Evolutionary conservation across 2,797 vertebrate genomes (phyloP), one percentile per base, ranked within the genome.

Genomic region (Spinus olivaceus): DNA sequence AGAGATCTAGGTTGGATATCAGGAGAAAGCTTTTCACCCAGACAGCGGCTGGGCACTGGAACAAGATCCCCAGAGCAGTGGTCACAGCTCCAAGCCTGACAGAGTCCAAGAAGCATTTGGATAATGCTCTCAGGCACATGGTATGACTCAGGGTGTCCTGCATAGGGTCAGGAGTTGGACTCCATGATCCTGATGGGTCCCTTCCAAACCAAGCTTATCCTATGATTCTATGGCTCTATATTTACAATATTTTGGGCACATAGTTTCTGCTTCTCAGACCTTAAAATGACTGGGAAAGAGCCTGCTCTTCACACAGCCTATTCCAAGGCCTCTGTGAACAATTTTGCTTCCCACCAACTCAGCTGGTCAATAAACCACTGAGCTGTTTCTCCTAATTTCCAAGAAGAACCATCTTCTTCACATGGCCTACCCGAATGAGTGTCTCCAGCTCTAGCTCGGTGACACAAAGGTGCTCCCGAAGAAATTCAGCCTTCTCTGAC

Each of bases 401-500:
- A 61, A 56, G 42, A 89, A 65, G 5, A n/a, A 30, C 17, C 15
- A 4, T 12, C 30, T 59, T 69, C 25, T 51, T 64, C 67, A 42
- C 0, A 0, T 4, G 32, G 33, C 98, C 98, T 96, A 99, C 99
- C 99, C 99, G 98, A 95, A 99, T 99, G 46, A 99, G 96, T 0
- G 95, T 98, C 83, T 99, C 99, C 96, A 99, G 98, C 95, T 99
- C 99, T 1, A 97, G 93, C 9, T 98, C 97, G 2, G 97, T 98
- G 35, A 99, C 99, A 59, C 99, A 99, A 7, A 97, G 67, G 4
- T 99, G 99, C n/a, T 97, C 98, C 86, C 97, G 97, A 90, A 99
- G 98, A 92, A 99, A 99, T 17, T 97, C 98, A 1, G 98, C 98
- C 97, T 99, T 99, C 97, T 99, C 98, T 44, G 98, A 88, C 0